Conservation (phyloP, 2,888 invertebrate genomes). For the Scaeva pyrastri region DNA sequence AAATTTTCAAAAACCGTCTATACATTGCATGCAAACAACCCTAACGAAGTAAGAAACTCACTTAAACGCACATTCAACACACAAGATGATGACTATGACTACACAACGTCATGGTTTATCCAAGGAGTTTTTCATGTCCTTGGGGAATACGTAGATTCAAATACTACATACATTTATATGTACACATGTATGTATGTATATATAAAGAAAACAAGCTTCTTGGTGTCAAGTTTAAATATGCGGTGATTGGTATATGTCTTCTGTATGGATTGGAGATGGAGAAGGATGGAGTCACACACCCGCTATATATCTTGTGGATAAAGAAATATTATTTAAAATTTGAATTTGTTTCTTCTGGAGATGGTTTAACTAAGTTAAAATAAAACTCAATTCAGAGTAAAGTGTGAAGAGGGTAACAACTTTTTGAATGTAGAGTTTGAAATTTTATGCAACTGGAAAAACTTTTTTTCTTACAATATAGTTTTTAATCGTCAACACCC, state of each 20-base stretch:
- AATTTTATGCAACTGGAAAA: conserved; percentile 14
- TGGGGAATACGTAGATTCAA: conserved; percentile 31
- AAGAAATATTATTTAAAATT: conserved; percentile 48
- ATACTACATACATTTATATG: too few relatives aligned
- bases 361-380: conserved; percentile 21
- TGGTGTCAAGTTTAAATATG: conserved; percentile 73
- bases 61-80: conserved; percentile 51
- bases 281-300: neutral
- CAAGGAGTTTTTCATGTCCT: conserved; percentile 39
- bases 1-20: conserved; percentile 45
- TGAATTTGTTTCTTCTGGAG: conserved; percentile 33
- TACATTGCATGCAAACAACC: conserved; percentile 14
- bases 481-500: conserved; percentile 29
- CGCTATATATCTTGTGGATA: neutral
- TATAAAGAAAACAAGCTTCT: conserved; percentile 57
- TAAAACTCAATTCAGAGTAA: conserved; percentile 57
- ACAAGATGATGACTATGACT: conserved; percentile 20
- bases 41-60: conserved; percentile 65
- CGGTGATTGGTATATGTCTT: conserved; percentile 54
- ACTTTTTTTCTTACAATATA: conserved; percentile 17
- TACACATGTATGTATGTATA: too few relatives aligned
- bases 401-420: conserved; percentile 8
- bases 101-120: conserved; percentile 13
- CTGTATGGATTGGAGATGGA: neutral
- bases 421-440: neutral